phyloP scores from a whole-genome alignment of 1,140 invertebrate genomes.

The Myzus persicae region DNA sequence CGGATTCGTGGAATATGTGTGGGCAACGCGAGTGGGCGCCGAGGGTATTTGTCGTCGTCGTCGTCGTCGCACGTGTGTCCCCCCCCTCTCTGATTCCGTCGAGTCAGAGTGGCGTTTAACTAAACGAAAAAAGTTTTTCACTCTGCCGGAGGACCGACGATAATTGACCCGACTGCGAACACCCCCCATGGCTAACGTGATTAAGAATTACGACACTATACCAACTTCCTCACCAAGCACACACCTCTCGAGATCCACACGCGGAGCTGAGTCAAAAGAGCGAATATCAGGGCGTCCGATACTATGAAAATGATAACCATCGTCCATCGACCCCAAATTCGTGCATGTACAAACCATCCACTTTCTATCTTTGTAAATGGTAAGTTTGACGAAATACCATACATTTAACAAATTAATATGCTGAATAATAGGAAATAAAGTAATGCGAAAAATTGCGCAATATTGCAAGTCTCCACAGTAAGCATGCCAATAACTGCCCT shows the following conservation, averaged over 20 bases:
- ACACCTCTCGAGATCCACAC: not conserved
- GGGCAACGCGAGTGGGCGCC: not conserved
- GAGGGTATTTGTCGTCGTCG: not conserved
- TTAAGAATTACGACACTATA: not conserved
- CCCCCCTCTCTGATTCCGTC: too few species aligned
- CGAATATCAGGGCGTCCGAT: not conserved
- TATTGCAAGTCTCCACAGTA: not conserved
- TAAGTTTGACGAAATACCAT: not conserved
- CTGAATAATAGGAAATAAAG: not conserved
- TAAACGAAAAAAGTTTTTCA: not conserved
- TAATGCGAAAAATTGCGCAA: not conserved
- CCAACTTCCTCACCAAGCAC: not conserved
- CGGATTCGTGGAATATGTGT: not conserved
- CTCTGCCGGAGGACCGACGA: not conserved
- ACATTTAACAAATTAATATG: not conserved
- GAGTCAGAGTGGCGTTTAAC: not conserved
- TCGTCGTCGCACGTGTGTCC: not conserved
- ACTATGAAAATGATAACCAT: not conserved
- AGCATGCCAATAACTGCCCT: not conserved
- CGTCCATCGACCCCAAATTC: too few species aligned
- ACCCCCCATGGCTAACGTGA: not conserved
- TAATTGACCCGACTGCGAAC: not conserved
- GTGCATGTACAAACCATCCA: not conserved
- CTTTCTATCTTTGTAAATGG: not conserved
- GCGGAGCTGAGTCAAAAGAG: not conserved